A percentile compares a stretch with the other conserved stretches of the same genome.
These are phyloP conservation scores for Scaptodrosophila latifasciaeformis DNA, from an alignment of 2,888 invertebrate genomes.

Conservation along the genomic window DNA sequence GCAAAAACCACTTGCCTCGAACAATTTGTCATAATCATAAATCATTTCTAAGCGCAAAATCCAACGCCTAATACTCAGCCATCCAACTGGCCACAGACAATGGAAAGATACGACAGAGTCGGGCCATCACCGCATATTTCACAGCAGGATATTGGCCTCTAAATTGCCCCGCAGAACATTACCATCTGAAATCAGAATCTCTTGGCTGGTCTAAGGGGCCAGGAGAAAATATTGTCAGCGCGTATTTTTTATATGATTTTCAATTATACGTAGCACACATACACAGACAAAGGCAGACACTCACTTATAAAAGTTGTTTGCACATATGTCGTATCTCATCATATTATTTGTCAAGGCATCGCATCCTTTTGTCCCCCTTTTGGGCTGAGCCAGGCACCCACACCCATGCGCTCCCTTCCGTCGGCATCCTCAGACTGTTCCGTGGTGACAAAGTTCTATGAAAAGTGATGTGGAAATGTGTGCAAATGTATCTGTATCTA, in stretches of 20 bases:
- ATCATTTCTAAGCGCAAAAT: slow-evolving; percentile 67
- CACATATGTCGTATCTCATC: slow-evolving; percentile 76
- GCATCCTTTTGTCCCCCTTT: slow-evolving; percentile 53
- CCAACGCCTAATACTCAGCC: slow-evolving; percentile 53
- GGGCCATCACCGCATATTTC: slow-evolving; percentile 70
- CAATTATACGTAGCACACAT: slow-evolving; percentile 72
- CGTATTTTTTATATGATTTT: slow-evolving; percentile 66
- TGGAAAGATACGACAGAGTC: slow-evolving; percentile 26
- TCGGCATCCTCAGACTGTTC: slow-evolving; percentile 24
- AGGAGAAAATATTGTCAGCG: slow-evolving; percentile 37
- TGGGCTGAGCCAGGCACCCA: slow-evolving; percentile 7
- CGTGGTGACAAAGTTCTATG: slow-evolving; percentile 59
- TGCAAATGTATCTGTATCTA: slow-evolving; percentile 28
- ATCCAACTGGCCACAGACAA: slow-evolving; percentile 34
- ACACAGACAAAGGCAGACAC: no score
- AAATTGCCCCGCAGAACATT: slow-evolving; percentile 71
- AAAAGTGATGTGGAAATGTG: slow-evolving; percentile 43
- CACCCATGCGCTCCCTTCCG: slow-evolving; percentile 14
- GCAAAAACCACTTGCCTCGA: slow-evolving; percentile 38
- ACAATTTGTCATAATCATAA: slow-evolving; percentile 71
- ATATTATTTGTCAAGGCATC: slow-evolving; percentile 72
- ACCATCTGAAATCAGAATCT: slow-evolving; percentile 11
- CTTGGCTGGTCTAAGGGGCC: neutral
- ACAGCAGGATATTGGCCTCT: slow-evolving; percentile 73
- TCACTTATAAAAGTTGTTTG: slow-evolving; percentile 72